phyloP scores from a whole-genome alignment of 1,140 invertebrate genomes.

The Trichonephila clavipes region DNA sequence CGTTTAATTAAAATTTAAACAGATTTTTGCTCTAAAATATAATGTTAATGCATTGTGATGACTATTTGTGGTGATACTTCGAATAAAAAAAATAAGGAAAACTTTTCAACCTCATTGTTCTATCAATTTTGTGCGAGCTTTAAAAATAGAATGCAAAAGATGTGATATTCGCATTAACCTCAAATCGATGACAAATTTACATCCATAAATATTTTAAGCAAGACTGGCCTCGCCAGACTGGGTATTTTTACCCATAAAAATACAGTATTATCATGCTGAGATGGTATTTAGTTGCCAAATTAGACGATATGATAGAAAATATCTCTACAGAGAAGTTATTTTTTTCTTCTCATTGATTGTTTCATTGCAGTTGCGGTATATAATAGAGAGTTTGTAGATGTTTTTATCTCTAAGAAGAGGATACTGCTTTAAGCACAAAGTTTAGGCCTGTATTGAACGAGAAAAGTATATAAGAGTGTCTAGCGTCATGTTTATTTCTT shows the following conservation, averaged over 20 bases:
- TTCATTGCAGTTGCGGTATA: not conserved
- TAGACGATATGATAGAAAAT: constrained; percentile 24
- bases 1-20: not conserved
- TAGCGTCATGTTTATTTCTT: not conserved
- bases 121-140: constrained; percentile 57
- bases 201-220: constrained; percentile 44
- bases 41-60: constrained; percentile 23
- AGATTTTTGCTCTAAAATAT: not conserved
- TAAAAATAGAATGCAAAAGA: constrained; percentile 49
- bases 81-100: not conserved
- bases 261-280: constrained; percentile 30
- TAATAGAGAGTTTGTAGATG: not conserved
- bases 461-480: not conserved
- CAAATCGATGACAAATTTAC: constrained; percentile 56
- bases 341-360: constrained; percentile 1
- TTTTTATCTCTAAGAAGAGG: not conserved
- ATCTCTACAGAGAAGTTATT: not conserved
- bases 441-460: not conserved
- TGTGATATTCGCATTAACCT: constrained; percentile 54
- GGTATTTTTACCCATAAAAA: not conserved
- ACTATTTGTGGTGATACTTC: constrained; percentile 21
- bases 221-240: not conserved
- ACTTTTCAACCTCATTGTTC: constrained; percentile 22
- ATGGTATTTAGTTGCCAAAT: constrained; percentile 42
- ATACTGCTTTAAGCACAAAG: not conserved